phyloP scores from a whole-genome alignment of 2,113 vertebrate species.

The Calonectris borealis region DNA sequence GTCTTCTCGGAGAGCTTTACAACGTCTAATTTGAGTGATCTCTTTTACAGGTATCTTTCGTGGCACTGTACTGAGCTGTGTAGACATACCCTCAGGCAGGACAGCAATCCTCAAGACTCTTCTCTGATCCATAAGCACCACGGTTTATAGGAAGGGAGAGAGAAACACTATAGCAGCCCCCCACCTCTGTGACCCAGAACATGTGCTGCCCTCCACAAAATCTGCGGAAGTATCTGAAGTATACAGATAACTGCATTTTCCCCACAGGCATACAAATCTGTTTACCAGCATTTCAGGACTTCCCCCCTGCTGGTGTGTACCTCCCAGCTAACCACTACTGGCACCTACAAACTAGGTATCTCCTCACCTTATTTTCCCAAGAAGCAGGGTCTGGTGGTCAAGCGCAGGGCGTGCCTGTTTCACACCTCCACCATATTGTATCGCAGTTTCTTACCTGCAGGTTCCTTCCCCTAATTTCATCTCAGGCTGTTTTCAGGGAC shows the following conservation, averaged over 20 bases:
- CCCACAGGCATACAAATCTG: not conserved
- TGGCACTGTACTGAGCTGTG: not conserved
- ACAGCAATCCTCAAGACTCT: not conserved
- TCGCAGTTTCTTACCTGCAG: not conserved
- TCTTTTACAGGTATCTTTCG: not conserved
- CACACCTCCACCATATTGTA: not conserved
- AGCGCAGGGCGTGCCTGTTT: not conserved
- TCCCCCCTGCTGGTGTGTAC: not conserved
- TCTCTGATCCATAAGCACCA: not conserved
- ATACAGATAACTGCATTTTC: not conserved
- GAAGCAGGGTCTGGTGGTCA: not conserved
- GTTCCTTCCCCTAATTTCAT: not conserved
- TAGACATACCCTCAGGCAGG: not conserved
- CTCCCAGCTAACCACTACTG: not conserved
- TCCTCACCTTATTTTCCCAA: not conserved
- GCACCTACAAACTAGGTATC: not conserved
- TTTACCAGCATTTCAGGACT: not conserved
- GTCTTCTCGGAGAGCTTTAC: not conserved
- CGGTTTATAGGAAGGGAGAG: not conserved
- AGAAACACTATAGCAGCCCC: not conserved
- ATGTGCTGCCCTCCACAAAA: not conserved
- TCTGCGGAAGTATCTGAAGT: not conserved
- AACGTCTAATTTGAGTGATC: not conserved
- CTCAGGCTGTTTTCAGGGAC: not conserved
- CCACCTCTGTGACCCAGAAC: not conserved